phyloP scores from a whole-genome alignment of 2,888 invertebrate genomes.

The Philaethria dido region DNA sequence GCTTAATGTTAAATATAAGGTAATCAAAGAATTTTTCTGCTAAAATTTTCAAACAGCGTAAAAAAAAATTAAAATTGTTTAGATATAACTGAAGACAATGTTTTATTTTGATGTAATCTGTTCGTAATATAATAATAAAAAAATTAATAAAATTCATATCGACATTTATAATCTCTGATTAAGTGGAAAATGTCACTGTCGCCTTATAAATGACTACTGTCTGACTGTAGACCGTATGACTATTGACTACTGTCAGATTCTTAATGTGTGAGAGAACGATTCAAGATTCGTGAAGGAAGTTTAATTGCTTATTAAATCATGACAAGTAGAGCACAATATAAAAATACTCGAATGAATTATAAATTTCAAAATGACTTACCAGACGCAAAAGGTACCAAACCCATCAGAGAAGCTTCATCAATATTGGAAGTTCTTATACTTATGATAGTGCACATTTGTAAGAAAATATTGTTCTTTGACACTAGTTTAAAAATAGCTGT shows the following conservation, averaged over 20 bases:
- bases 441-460: constrained; percentile 93
- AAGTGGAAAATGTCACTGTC: background rate
- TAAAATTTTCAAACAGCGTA: no score
- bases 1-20: no score
- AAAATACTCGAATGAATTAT: constrained; percentile 75
- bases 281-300: constrained; percentile 6
- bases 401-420: constrained; percentile 92
- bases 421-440: constrained; percentile 91
- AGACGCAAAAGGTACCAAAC: constrained; percentile 88
- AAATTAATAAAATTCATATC: no score
- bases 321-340: constrained; percentile 67
- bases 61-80: no score
- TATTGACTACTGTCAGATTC: background rate
- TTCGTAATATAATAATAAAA: no score
- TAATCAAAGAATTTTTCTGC: no score
- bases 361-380: constrained; percentile 72
- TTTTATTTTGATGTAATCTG: no score
- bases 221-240: no score
- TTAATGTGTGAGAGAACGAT: constrained; percentile 1
- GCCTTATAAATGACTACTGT: background rate
- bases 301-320: constrained; percentile 53
- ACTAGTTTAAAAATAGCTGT: constrained; percentile 93
- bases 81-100: no score
- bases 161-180: background rate
- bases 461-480: constrained; percentile 93